These are phyloP conservation scores for Procambarus virginalis DNA, from an alignment of 1,140 invertebrate species.

Conservation along the genomic window DNA sequence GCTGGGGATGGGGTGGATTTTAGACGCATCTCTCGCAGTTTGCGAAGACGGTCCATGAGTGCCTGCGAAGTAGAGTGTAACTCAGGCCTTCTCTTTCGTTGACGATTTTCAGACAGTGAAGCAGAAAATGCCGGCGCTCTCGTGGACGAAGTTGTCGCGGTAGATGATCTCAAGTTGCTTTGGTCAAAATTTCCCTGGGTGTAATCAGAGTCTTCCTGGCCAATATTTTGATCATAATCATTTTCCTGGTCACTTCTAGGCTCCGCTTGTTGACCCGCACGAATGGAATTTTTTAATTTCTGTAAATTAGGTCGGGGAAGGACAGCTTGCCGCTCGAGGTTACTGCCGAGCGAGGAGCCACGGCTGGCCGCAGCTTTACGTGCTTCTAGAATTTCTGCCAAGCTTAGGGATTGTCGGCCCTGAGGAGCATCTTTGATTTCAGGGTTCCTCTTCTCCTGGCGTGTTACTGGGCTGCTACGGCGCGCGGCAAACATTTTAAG, in stretches of 20 bases:
- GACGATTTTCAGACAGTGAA: background rate
- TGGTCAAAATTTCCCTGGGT: background rate
- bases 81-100: background rate
- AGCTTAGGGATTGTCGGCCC: background rate
- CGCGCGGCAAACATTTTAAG: background rate
- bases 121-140: background rate
- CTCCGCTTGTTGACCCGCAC: background rate
- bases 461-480: background rate
- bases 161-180: background rate
- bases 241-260: background rate
- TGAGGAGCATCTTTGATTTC: background rate
- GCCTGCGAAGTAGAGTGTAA: background rate
- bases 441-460: background rate
- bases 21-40: background rate
- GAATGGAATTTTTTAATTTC: background rate
- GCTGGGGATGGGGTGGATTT: background rate
- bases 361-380: background rate
- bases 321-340: background rate
- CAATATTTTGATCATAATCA: no score
- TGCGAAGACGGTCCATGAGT: constrained; percentile 2
- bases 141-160: background rate
- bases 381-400: constrained; percentile 23
- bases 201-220: background rate
- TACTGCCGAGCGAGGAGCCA: background rate
- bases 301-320: background rate